Evolutionary conservation across 2,888 invertebrate species (phyloP).

Genomic region (Arge pagana): DNA sequence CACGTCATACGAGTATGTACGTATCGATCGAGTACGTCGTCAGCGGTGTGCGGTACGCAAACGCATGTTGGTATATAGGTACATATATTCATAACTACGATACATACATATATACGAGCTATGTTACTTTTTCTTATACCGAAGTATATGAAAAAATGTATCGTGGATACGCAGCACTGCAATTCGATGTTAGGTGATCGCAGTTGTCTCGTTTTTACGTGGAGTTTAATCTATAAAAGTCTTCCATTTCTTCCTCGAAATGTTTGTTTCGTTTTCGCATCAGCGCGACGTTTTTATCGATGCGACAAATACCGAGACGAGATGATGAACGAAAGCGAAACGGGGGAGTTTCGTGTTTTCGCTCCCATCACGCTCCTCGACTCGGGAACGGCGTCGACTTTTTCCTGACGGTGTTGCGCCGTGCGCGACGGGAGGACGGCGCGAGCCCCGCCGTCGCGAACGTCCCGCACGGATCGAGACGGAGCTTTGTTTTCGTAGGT

Average conservation of each 20-base stretch:
- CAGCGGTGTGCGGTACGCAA: too few species aligned
- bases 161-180: constrained; percentile 10
- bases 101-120: constrained; percentile 25
- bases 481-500: too few species aligned
- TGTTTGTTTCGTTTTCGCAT: constrained; percentile 3
- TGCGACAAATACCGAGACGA: too few species aligned
- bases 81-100: not conserved
- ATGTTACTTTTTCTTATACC: too few species aligned
- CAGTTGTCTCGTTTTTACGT: constrained; percentile 35
- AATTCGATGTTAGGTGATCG: constrained; percentile 19
- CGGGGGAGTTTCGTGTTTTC: too few species aligned
- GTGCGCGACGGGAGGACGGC: constrained; percentile 2
- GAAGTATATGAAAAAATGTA: constrained; percentile 21
- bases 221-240: constrained; percentile 44
- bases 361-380: too few species aligned
- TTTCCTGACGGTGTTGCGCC: not conserved
- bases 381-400: too few species aligned
- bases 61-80: not conserved
- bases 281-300: too few species aligned
- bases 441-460: constrained; percentile 17
- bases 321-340: too few species aligned
- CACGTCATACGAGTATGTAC: too few species aligned
- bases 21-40: too few species aligned
- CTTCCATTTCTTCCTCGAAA: constrained; percentile 43
- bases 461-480: constrained; percentile 2